A percentile compares a stretch with the other conserved stretches of the same genome.
These are phyloP conservation scores for Sebastes baramenuke DNA, from an alignment of 2,797 vertebrate species.

Conservation along the genomic window DNA sequence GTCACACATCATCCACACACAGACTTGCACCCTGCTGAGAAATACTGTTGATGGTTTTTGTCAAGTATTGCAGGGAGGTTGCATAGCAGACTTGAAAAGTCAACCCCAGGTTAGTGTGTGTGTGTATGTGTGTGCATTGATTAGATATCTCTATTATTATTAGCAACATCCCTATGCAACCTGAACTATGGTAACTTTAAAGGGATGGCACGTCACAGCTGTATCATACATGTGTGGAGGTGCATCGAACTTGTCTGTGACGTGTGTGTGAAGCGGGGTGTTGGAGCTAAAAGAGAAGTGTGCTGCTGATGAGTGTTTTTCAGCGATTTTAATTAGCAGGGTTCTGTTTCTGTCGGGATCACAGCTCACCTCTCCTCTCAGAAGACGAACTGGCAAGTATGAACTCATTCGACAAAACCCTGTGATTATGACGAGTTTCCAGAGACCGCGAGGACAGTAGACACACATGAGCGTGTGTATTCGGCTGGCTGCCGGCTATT, in stretches of 20 bases:
- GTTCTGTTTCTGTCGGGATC: slow-evolving; percentile 28
- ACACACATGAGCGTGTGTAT: not conserved
- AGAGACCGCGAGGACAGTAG: not conserved
- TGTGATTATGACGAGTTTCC: not conserved
- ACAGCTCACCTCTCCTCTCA: slow-evolving; percentile 21
- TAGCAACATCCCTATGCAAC: slow-evolving; percentile 50
- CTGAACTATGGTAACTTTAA: slow-evolving; percentile 29
- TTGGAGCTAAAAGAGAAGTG: slow-evolving; percentile 25
- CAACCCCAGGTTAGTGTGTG: slow-evolving; percentile 57
- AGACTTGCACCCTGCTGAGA: slow-evolving; percentile 7
- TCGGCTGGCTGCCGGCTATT: not conserved
- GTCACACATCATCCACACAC: slow-evolving; percentile 16
- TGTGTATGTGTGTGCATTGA: slow-evolving; percentile 52
- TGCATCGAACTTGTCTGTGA: slow-evolving; percentile 8
- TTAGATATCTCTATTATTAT: slow-evolving; percentile 65
- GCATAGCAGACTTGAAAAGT: slow-evolving; percentile 51
- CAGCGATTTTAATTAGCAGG: slow-evolving; percentile 37
- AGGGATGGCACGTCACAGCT: slow-evolving; percentile 34
- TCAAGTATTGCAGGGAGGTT: slow-evolving; percentile 42
- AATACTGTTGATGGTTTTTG: slow-evolving; percentile 24
- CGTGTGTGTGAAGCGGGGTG: slow-evolving; percentile 3
- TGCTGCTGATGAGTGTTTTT: slow-evolving; percentile 40
- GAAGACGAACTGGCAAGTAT: slow-evolving; percentile 13
- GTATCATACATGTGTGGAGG: slow-evolving; percentile 22
- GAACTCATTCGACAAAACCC: not conserved